A percentile compares a stretch with the other conserved stretches of the same genome.
phyloP scores from a whole-genome alignment of 2,797 vertebrate species.

The Trachurus trachurus region DNA sequence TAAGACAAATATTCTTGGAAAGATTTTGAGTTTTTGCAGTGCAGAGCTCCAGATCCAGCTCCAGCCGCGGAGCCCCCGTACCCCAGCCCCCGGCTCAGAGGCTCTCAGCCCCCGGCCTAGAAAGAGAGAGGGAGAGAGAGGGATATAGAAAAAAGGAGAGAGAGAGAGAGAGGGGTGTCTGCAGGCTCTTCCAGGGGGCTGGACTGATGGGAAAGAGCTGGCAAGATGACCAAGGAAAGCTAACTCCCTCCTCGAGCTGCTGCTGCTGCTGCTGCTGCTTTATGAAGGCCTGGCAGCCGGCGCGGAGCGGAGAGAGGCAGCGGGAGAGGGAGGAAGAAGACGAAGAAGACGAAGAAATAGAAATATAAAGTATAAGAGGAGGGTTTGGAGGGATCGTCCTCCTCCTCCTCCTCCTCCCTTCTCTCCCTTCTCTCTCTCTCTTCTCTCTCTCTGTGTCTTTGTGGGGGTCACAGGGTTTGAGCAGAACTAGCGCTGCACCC shows the following conservation, averaged over 20 bases:
- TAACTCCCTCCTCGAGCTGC: constrained; percentile 73
- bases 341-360: constrained; percentile 21
- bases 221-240: constrained; percentile 70
- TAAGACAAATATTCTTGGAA: too few relatives aligned
- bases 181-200: constrained; percentile 78
- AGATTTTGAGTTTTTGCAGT: too few relatives aligned
- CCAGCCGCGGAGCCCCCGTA: constrained; percentile 25
- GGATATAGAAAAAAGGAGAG: too few relatives aligned
- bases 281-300: constrained; percentile 78
- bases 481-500: constrained; percentile 45
- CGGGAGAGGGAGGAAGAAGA: constrained; percentile 28
- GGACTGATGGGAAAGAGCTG: constrained; percentile 85
- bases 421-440: neutral
- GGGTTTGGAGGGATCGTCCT: constrained; percentile 29
- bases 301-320: constrained; percentile 52
- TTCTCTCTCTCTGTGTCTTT: constrained; percentile 24
- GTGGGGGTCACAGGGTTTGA: constrained; percentile 57
- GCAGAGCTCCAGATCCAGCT: too few relatives aligned
- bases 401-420: neutral
- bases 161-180: constrained; percentile 67
- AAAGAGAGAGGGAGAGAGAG: too few relatives aligned
- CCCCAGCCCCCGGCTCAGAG: constrained; percentile 24
- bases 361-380: constrained; percentile 31
- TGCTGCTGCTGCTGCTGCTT: constrained; percentile 30
- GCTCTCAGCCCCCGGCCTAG: neutral